Percentiles rank a stretch among this genome's conserved stretches.
Evolutionary conservation across 2,113 vertebrate genomes (phyloP).

Genomic region (Sturnus vulgaris): DNA sequence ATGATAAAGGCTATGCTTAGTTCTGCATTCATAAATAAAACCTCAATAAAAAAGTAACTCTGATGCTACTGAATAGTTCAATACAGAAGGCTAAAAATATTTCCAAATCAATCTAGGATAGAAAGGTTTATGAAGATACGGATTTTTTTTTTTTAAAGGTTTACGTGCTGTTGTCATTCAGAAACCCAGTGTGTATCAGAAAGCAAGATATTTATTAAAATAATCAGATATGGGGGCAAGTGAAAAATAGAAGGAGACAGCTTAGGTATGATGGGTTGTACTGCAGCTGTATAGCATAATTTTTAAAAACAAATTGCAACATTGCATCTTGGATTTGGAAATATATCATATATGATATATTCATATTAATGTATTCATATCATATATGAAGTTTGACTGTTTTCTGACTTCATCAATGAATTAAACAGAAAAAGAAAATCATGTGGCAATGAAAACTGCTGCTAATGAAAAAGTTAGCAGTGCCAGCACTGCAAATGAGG

Average conservation of each 20-base stretch:
- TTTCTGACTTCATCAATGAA: neutral
- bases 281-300: neutral
- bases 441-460: neutral
- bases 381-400: neutral
- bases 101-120: neutral
- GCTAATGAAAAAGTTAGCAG: neutral
- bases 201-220: neutral
- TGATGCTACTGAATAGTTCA: neutral
- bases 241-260: neutral
- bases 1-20: neutral
- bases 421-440: neutral
- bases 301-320: neutral
- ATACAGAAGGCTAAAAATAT: neutral
- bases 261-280: neutral
- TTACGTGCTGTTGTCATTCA: neutral
- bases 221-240: neutral
- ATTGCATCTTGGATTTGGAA: neutral
- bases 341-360: neutral
- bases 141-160: neutral
- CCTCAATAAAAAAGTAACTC: neutral
- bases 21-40: neutral
- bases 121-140: neutral
- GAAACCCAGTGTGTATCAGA: neutral
- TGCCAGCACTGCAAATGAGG: neutral
- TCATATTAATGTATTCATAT: no score